These are phyloP conservation scores for Spizaetus ornatus DNA, from an alignment of 2,113 vertebrate species.

Conservation along the genomic window DNA sequence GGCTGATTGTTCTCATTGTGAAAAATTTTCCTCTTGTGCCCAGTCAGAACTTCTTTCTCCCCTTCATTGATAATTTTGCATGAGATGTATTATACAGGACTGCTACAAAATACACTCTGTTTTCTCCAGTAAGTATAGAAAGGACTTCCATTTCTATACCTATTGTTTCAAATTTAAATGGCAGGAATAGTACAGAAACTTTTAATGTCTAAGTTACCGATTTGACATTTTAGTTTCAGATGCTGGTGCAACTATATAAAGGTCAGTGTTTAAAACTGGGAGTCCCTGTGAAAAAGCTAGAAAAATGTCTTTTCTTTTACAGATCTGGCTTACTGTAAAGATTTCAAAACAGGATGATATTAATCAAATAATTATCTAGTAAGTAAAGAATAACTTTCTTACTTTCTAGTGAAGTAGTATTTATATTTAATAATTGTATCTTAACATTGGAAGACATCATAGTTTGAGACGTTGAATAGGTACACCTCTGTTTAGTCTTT, in stretches of 20 bases:
- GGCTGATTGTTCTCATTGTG: neutral
- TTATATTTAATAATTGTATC: neutral
- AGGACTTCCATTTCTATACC: neutral
- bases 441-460: neutral
- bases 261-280: neutral
- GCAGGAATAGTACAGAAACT: neutral
- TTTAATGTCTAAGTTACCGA: neutral
- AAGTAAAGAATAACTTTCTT: neutral
- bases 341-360: neutral
- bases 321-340: neutral
- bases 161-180: neutral
- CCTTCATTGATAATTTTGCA: neutral
- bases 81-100: neutral
- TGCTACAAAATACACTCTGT: neutral
- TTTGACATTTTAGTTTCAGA: neutral
- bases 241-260: neutral
- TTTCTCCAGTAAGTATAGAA: neutral
- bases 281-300: neutral
- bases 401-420: neutral
- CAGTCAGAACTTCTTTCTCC: neutral
- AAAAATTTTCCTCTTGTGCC: neutral
- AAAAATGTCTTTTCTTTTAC: neutral
- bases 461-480: neutral
- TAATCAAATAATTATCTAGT: neutral
- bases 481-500: neutral